Evolutionary conservation across 2,888 invertebrate genomes (phyloP).

Genomic region (Thymelicus sylvestris): DNA sequence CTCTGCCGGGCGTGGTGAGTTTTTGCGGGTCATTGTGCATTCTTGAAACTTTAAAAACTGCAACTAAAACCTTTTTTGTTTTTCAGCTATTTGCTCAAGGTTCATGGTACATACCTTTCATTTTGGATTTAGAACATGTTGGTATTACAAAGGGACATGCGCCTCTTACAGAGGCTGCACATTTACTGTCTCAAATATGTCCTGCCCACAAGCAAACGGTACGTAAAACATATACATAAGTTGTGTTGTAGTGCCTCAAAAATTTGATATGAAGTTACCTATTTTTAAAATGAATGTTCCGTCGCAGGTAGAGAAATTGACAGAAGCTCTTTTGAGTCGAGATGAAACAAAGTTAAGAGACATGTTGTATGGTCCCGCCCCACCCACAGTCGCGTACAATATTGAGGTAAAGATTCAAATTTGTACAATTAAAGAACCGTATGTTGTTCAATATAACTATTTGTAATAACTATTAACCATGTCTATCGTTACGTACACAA

Average conservation of each 20-base stretch:
- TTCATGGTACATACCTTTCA: slow-evolving; percentile 90
- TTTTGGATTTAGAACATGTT: slow-evolving; percentile 94
- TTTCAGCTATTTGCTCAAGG: slow-evolving; percentile 92
- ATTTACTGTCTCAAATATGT: slow-evolving; percentile 91
- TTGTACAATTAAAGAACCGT: no score
- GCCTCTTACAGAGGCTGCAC: slow-evolving; percentile 92
- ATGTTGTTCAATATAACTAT: no score
- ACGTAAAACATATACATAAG: slow-evolving; percentile 44
- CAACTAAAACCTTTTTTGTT: slow-evolving; percentile 15
- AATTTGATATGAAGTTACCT: neutral
- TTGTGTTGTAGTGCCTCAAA: neutral
- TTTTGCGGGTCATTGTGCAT: neutral
- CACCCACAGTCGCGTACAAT: slow-evolving; percentile 80
- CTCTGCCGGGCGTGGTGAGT: slow-evolving; percentile 95
- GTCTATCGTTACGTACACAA: no score
- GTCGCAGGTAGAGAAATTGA: slow-evolving; percentile 70
- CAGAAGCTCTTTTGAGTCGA: slow-evolving; percentile 72
- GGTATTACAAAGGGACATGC: slow-evolving; percentile 93
- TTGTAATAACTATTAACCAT: no score
- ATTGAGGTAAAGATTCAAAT: slow-evolving; percentile 60
- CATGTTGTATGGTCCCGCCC: slow-evolving; percentile 77
- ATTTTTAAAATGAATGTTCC: slow-evolving; percentile 16
- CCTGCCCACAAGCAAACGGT: slow-evolving; percentile 90
- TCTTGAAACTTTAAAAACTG: neutral
- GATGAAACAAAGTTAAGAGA: slow-evolving; percentile 74